Conservation (phyloP, 2,797 vertebrate genomes). For the Micrastur ruficollis region DNA sequence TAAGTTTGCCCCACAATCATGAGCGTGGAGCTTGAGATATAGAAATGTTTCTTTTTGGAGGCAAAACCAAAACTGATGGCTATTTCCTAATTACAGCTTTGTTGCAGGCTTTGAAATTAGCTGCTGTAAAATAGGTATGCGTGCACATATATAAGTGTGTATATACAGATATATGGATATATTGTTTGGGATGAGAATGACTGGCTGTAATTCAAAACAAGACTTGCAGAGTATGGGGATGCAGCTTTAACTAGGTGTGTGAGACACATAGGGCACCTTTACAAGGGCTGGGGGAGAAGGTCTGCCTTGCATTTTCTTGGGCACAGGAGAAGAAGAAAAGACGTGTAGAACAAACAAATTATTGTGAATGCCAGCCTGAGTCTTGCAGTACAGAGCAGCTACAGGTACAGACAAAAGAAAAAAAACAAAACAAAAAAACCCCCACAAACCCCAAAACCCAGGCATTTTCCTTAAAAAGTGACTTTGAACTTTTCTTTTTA, state of each 20-base stretch:
- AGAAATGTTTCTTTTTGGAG: neutral
- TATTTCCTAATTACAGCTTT: neutral
- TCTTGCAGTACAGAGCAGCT: neutral
- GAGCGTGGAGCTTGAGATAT: neutral
- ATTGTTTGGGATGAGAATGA: neutral
- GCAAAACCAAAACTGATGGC: neutral
- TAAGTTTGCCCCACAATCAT: neutral
- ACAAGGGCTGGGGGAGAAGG: neutral
- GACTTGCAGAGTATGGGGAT: neutral
- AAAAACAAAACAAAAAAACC: neutral
- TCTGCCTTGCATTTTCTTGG: neutral
- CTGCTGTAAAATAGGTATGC: neutral
- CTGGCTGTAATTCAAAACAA: neutral
- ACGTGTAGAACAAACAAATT: neutral
- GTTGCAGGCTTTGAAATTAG: neutral
- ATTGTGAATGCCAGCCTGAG: neutral
- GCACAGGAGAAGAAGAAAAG: neutral
- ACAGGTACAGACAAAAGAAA: neutral
- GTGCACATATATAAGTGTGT: fast-evolving
- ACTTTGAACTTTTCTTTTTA: neutral
- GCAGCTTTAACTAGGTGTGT: neutral
- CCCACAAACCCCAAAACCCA: neutral
- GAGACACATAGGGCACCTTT: neutral
- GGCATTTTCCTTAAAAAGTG: neutral
- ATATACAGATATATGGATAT: neutral